A percentile compares a stretch with the other conserved stretches of the same genome.
These are phyloP conservation scores for Tromatobia lineatoria DNA, from an alignment of 2,888 invertebrate species.

Conservation along the genomic window DNA sequence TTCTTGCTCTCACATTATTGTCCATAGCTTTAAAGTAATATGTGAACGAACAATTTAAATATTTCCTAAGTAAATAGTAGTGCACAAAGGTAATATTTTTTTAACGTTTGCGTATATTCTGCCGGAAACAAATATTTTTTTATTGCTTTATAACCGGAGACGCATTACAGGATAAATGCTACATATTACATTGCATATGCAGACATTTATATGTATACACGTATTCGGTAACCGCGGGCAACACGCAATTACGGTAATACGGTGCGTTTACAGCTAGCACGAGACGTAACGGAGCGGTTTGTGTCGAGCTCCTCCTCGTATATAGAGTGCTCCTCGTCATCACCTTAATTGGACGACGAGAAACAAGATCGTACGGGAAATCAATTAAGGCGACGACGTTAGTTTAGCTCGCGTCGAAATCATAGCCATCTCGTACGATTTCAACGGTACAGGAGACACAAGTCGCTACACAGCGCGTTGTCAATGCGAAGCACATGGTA, in stretches of 20 bases:
- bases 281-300: slow-evolving; percentile 42
- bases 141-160: not conserved
- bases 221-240: slow-evolving; percentile 44
- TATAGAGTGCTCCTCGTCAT: slow-evolving; percentile 32
- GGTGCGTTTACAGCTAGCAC: slow-evolving; percentile 49
- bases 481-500: not conserved
- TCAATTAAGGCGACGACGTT: slow-evolving; percentile 53
- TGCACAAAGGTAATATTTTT: not conserved
- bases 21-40: too few species aligned
- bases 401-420: slow-evolving; percentile 26
- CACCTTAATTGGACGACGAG: slow-evolving; percentile 60
- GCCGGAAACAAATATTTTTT: slow-evolving; percentile 31
- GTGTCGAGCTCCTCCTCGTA: slow-evolving; percentile 22
- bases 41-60: not conserved
- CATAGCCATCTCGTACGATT: not conserved
- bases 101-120: not conserved
- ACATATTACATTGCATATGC: slow-evolving; percentile 13
- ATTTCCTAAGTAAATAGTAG: too few species aligned
- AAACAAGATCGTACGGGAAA: slow-evolving; percentile 52
- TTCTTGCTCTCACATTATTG: too few species aligned
- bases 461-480: not conserved
- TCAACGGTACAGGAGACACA: not conserved
- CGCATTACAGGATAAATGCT: not conserved
- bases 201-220: not conserved
- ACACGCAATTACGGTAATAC: slow-evolving; percentile 58